Conservation (phyloP, 2,888 invertebrate species). For the Acronicta leporina region DNA sequence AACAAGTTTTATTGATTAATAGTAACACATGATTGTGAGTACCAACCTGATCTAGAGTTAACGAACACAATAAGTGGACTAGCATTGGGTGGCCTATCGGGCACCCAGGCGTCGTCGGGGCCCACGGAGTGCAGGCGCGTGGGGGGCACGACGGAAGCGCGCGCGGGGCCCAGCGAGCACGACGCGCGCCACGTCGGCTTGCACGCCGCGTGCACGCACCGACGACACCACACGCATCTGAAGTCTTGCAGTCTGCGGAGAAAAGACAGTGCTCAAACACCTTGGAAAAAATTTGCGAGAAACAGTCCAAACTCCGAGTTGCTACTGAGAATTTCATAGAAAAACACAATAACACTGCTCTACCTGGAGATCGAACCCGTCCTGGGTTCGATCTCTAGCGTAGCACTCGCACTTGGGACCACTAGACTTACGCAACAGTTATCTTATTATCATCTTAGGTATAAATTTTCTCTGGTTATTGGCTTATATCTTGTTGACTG, state of each 20-base stretch:
- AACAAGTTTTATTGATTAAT: background rate
- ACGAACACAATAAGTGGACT: slow-evolving; percentile 98
- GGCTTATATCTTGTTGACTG: too few species aligned
- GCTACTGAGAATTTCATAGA: too few species aligned
- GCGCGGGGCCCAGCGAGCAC: slow-evolving; percentile 96
- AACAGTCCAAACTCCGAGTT: too few species aligned
- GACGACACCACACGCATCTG: slow-evolving; percentile 98
- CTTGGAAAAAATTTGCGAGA: too few species aligned
- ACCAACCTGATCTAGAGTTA: slow-evolving; percentile 96
- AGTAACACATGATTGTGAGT: background rate
- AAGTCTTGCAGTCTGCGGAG: slow-evolving; percentile 95
- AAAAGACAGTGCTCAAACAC: background rate
- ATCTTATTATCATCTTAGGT: too few species aligned
- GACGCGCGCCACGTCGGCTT: slow-evolving; percentile 93
- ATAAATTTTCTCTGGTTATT: too few species aligned
- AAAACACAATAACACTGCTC: too few species aligned
- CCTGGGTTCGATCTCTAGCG: too few species aligned
- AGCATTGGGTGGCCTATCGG: slow-evolving; percentile 94
- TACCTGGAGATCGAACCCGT: too few species aligned
- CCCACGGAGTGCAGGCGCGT: slow-evolving; percentile 97
- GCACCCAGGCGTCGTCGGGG: slow-evolving; percentile 97
- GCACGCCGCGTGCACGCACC: slow-evolving; percentile 97
- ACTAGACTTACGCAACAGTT: too few species aligned
- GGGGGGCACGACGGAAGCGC: slow-evolving; percentile 98
- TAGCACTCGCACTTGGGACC: too few species aligned